Conservation (phyloP, 2,888 invertebrate species). For the Euzophera pinguis region DNA sequence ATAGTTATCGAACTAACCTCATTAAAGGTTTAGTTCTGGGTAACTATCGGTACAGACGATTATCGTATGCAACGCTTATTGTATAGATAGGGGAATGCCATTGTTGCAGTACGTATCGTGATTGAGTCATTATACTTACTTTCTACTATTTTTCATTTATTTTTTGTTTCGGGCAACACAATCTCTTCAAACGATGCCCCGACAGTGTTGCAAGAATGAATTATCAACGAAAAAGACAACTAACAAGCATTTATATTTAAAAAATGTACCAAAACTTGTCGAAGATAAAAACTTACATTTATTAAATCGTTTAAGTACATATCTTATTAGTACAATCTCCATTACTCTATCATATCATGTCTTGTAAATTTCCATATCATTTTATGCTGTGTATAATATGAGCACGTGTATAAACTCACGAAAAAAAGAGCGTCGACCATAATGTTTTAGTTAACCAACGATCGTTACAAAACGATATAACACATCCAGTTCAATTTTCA, state of each 20-base stretch:
- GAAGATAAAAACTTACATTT: slow-evolving; percentile 41
- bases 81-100: slow-evolving; percentile 74
- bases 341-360: slow-evolving; percentile 73
- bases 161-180: slow-evolving; percentile 36
- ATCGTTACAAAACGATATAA: slow-evolving; percentile 20
- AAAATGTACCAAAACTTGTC: slow-evolving; percentile 64
- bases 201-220: slow-evolving; percentile 63
- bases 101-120: slow-evolving; percentile 79
- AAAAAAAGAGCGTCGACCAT: slow-evolving; percentile 41
- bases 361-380: slow-evolving; percentile 78
- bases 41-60: slow-evolving; percentile 56
- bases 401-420: slow-evolving; percentile 62
- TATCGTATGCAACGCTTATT: slow-evolving; percentile 79
- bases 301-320: slow-evolving; percentile 73
- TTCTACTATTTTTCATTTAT: slow-evolving; percentile 26
- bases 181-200: slow-evolving; percentile 37
- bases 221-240: slow-evolving; percentile 71
- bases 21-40: slow-evolving; percentile 44
- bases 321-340: slow-evolving; percentile 77
- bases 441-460: slow-evolving; percentile 21
- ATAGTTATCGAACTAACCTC: slow-evolving; percentile 44
- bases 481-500: not conserved
- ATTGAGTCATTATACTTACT: slow-evolving; percentile 57
- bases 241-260: slow-evolving; percentile 71
- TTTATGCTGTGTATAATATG: slow-evolving; percentile 63